Conservation (phyloP, 2,797 vertebrate genomes). For the Sebastes matsubarae region DNA sequence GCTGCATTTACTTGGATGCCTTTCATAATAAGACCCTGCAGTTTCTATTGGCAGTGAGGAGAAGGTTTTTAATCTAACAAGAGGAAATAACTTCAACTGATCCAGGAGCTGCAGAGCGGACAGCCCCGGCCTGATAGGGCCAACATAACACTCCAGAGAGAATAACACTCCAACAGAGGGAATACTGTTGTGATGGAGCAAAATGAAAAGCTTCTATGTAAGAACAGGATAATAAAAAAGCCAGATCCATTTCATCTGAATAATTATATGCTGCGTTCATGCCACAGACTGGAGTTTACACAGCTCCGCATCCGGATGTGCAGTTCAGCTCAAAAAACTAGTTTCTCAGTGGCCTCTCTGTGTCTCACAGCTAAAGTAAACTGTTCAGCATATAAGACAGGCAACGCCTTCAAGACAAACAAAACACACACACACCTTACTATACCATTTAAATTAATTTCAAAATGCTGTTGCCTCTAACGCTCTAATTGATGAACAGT, state of each 20-base stretch:
- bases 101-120: neutral
- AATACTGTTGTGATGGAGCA: neutral
- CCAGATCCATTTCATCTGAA: neutral
- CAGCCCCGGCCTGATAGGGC: neutral
- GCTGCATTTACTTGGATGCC: neutral
- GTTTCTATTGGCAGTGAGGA: neutral
- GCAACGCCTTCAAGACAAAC: conserved; percentile 32
- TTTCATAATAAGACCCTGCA: neutral
- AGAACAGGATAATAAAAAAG: neutral
- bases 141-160: conserved; percentile 6
- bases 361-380: conserved; percentile 31
- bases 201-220: neutral
- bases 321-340: conserved; percentile 3
- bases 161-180: conserved; percentile 1
- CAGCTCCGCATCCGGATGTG: neutral
- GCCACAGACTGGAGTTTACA: conserved; percentile 2
- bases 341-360: neutral
- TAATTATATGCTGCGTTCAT: neutral
- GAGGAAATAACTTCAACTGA: neutral
- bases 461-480: neutral
- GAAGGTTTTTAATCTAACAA: neutral
- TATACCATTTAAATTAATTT: neutral
- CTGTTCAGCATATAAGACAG: neutral
- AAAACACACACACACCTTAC: neutral
- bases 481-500: neutral